These are phyloP conservation scores for Drosophila chauvacae DNA, from an alignment of 1,140 invertebrate species.

Conservation along the genomic window DNA sequence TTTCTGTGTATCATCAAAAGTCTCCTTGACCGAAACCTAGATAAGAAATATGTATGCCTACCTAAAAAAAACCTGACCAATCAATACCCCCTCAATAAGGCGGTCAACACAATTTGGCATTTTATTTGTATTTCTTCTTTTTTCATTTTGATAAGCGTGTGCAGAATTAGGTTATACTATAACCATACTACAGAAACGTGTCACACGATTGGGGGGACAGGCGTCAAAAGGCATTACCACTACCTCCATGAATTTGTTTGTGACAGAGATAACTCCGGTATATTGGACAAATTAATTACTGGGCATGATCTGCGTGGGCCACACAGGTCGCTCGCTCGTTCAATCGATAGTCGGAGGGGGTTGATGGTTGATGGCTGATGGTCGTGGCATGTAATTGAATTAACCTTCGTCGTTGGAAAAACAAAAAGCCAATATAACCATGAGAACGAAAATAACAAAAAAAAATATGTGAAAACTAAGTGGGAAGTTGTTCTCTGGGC, in stretches of 20 bases:
- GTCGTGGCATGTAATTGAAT: conserved; percentile 66
- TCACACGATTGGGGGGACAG: conserved; percentile 36
- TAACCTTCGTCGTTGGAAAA: conserved; percentile 67
- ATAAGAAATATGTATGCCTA: conserved; percentile 8
- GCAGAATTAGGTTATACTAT: conserved; percentile 28
- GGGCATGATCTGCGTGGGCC: conserved; percentile 14
- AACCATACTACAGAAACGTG: conserved; percentile 22
- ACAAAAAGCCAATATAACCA: conserved; percentile 55
- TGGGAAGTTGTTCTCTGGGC: conserved; percentile 10
- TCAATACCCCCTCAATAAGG: neutral
- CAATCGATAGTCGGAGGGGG: conserved; percentile 39
- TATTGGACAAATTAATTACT: conserved; percentile 49
- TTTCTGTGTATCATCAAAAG: neutral
- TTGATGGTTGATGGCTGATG: conserved; percentile 16
- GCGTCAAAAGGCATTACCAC: conserved; percentile 5
- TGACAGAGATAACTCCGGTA: conserved; percentile 32
- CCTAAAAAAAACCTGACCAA: neutral
- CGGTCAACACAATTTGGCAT: conserved; percentile 25
- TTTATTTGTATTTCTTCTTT: neutral
- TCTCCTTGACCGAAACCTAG: neutral
- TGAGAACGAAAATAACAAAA: conserved; percentile 26
- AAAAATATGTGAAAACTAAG: conserved; percentile 12
- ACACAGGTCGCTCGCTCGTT: conserved; percentile 30
- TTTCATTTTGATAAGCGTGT: conserved; percentile 26
- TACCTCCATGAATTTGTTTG: conserved; percentile 17